A percentile compares a stretch with the other conserved stretches of the same genome.
Conservation (phyloP, 2,797 vertebrate species). For the Spea hammondii region DNA sequence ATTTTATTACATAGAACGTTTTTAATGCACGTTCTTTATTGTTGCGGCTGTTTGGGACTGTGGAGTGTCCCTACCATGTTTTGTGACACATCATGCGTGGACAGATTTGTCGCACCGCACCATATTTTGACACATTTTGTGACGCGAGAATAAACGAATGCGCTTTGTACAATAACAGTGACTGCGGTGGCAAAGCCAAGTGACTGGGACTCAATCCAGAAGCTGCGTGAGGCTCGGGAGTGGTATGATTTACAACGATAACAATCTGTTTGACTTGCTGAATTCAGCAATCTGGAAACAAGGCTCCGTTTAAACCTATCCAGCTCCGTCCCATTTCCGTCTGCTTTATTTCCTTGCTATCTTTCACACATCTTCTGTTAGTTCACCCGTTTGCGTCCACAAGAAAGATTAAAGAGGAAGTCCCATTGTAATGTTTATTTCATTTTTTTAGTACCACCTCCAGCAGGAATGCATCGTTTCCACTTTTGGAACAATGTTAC, state of each 20-base stretch:
- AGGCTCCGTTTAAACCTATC: neutral
- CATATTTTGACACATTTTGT: constrained; percentile 20
- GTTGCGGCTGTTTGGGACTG: no score
- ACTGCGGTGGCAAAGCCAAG: neutral
- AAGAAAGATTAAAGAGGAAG: neutral
- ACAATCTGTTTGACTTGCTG: constrained; percentile 26
- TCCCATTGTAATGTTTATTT: no score
- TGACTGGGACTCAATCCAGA: neutral
- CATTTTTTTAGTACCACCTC: no score
- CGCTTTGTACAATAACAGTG: constrained; percentile 3
- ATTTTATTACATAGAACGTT: no score
- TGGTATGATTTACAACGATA: constrained; percentile 20
- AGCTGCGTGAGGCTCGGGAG: constrained; percentile 7
- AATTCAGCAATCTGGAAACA: constrained; percentile 4
- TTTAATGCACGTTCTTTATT: no score
- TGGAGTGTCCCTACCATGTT: no score
- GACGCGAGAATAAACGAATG: constrained; percentile 17
- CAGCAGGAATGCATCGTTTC: no score
- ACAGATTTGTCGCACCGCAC: neutral
- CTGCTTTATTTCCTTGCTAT: constrained; percentile 25
- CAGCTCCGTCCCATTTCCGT: constrained; percentile 11
- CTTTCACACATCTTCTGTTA: neutral
- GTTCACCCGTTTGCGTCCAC: neutral
- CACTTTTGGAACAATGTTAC: no score
- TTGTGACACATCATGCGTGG: no score